Evolutionary conservation across 2,113 vertebrate species (phyloP).

Genomic region (Hucho hucho): DNA sequence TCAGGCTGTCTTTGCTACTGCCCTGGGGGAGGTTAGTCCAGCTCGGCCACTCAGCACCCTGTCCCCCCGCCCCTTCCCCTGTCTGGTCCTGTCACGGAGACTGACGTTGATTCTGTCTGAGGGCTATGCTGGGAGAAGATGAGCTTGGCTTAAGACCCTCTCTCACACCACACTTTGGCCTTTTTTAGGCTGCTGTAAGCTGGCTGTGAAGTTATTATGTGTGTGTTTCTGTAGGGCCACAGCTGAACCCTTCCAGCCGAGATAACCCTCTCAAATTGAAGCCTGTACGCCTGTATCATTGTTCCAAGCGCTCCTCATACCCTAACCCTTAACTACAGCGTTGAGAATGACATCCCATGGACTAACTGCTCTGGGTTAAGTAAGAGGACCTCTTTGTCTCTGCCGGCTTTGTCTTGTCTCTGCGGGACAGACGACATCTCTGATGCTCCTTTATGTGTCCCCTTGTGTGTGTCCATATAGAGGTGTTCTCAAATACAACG

Average conservation of each 20-base stretch:
- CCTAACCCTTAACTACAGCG: no score
- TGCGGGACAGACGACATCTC: background rate
- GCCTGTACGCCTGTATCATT: no score
- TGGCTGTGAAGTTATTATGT: conserved; percentile 44
- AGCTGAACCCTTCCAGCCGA: no score
- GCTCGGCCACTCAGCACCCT: conserved; percentile 51
- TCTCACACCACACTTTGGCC: background rate
- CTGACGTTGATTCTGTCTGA: conserved; percentile 61
- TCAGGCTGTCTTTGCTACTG: conserved; percentile 64
- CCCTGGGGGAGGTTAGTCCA: conserved; percentile 65
- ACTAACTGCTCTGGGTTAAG: no score
- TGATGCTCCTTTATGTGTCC: background rate
- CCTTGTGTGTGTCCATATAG: background rate
- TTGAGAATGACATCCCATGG: no score
- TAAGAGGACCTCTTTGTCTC: no score
- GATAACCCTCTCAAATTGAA: no score
- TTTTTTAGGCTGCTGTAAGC: conserved; percentile 32
- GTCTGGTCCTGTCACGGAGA: conserved; percentile 55
- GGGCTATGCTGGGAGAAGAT: conserved; percentile 59
- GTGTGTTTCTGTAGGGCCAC: conserved; percentile 4
- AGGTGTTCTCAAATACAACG: conserved; percentile 4
- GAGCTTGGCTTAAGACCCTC: conserved; percentile 65
- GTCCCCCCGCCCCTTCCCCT: conserved; percentile 17
- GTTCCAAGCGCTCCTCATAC: no score
- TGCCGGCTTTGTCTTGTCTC: no score